These are phyloP conservation scores for Drosophila grimshawi DNA, from an alignment of 1,140 invertebrate genomes.

Conservation along the genomic window DNA sequence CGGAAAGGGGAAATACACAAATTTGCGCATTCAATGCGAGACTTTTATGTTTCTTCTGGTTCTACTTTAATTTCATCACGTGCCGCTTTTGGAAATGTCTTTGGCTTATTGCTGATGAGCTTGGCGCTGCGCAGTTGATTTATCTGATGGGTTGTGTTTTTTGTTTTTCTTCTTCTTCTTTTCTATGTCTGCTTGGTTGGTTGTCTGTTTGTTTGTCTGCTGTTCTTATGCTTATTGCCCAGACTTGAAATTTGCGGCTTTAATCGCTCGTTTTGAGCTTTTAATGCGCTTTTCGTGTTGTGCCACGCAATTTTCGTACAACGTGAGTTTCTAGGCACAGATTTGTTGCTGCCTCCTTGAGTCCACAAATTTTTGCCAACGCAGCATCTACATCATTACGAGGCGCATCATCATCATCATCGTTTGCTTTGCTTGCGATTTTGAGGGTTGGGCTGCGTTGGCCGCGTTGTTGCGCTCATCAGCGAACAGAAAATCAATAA, in stretches of 20 bases:
- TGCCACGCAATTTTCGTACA: conserved; percentile 32
- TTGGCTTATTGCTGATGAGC: conserved; percentile 48
- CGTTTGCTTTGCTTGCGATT: conserved; percentile 18
- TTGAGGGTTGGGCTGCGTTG: conserved; percentile 13
- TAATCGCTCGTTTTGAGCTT: conserved; percentile 46
- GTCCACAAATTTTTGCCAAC: conserved; percentile 59
- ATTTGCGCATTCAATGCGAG: conserved; percentile 49
- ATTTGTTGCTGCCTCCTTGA: conserved; percentile 22
- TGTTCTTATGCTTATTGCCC: conserved; percentile 10
- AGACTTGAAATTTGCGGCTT: conserved; percentile 35
- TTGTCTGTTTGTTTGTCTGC: conserved; percentile 1
- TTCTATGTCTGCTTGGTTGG: not conserved
- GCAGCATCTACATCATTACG: conserved; percentile 50
- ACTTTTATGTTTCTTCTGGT: not conserved
- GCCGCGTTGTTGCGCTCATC: conserved; percentile 61
- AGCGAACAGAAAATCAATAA: conserved; percentile 74
- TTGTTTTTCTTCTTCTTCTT: not conserved
- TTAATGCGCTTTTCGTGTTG: conserved; percentile 56
- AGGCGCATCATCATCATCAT: conserved; percentile 31
- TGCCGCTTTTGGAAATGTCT: conserved; percentile 17
- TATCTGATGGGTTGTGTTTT: conserved; percentile 3
- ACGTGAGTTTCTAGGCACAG: conserved; percentile 35
- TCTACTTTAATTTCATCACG: conserved; percentile 34
- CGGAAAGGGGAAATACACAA: conserved; percentile 57
- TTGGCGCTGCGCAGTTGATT: conserved; percentile 18